phyloP scores from a whole-genome alignment of 53 echinoderm and acorn worm genomes.

The Luidia sarsii region DNA sequence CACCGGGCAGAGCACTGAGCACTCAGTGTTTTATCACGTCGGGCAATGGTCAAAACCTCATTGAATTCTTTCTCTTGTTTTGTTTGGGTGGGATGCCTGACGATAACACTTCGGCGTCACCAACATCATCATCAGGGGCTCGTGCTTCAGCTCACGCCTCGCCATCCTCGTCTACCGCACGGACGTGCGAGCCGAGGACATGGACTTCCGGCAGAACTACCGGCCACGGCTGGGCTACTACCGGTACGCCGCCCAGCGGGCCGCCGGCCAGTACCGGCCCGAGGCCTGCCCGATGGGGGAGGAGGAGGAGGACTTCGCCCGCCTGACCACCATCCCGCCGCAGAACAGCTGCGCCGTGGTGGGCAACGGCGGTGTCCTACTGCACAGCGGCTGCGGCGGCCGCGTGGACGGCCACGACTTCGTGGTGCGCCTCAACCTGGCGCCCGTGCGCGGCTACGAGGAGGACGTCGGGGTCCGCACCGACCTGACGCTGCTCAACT shows the following conservation, averaged over 20 bases:
- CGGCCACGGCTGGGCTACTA: conserved; percentile 49
- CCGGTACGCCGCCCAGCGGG: conserved; percentile 45
- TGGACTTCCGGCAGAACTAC: conserved; percentile 73
- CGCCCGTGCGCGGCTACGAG: conserved; percentile 54
- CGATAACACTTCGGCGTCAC: not conserved
- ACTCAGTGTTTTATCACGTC: no score
- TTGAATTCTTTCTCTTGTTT: no score
- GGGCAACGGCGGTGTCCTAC: conserved; percentile 72
- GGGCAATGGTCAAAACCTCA: no score
- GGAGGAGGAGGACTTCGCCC: conserved; percentile 57
- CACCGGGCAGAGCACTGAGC: no score
- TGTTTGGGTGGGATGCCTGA: no score
- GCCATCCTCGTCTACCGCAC: conserved; percentile 69
- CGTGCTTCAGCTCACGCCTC: conserved; percentile 58
- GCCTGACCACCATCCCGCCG: conserved; percentile 54
- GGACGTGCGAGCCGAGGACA: conserved; percentile 51
- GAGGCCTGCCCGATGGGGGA: conserved; percentile 62
- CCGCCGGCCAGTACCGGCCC: conserved; percentile 47
- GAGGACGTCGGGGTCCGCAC: conserved; percentile 75
- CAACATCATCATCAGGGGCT: not conserved
- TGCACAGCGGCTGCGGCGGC: conserved; percentile 59
- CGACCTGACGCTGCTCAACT: conserved; percentile 79
- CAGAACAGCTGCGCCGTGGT: conserved; percentile 73
- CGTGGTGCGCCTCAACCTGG: conserved; percentile 73
- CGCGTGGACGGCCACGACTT: conserved; percentile 70